Evolutionary conservation across 2,113 vertebrate genomes (phyloP), one percentile per base, ranked within the genome.

Genomic region (Nycticorax nycticorax): DNA sequence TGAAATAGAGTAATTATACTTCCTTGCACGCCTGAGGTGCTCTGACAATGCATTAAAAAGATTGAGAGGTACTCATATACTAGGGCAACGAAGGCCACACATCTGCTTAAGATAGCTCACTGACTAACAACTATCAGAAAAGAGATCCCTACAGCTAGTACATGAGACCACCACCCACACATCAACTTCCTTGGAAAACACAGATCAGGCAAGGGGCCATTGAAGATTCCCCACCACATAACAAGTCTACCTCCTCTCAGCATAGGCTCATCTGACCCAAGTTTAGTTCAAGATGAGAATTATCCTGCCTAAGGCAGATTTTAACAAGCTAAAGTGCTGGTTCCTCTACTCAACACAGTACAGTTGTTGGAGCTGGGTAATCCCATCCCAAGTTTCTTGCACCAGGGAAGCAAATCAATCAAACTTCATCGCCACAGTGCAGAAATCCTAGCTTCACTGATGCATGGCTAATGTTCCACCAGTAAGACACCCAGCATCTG

Each of bases 1-100:
- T 95, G 96, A 96, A 97, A 97, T 85, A 94, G 92, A 92, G 83
- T 95, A 97, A 97, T 97, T 92, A 91, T 93, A 95, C 91, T 85
- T 93, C 73, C 83, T 81, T 85, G 76, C 92, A 95, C 1, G 77
- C 92, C 95, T 96, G 94, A 97, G 73, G 86, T 93, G 69, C 57
- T 94, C 93, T 97, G 95, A 94, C 93, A 96, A 94, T 87, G 77
- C 91, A 93, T 97, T 94, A 95, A 96, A 96, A 97, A 97, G 95
- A 97, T 93, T 95, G 92, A 94, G 84, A 97, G 94, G 91, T 95
- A 81, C 69, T 95, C 83, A 87, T 84, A 89, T 53, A 82, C 64
- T 68, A 93, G 94, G 83, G 86, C 92, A 96, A 94, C 66, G 95
- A 95, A 94, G 96, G 95, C 95, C 92, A 95, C 86, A 93, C 50